These are phyloP conservation scores for Rhabdomys dilectus DNA, from an alignment of 2,113 vertebrate species.

Conservation along the genomic window DNA sequence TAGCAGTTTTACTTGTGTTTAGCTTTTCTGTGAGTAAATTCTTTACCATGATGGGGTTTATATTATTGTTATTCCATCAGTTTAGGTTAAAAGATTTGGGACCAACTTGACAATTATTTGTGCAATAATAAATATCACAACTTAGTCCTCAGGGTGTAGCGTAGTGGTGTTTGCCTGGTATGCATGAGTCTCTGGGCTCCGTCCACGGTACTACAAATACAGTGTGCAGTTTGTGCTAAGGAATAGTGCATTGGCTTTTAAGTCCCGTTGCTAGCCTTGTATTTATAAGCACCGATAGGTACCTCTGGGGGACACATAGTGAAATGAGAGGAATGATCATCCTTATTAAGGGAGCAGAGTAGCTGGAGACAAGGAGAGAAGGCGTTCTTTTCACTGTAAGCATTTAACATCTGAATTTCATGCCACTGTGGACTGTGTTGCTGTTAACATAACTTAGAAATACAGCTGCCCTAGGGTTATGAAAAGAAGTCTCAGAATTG, in stretches of 20 bases:
- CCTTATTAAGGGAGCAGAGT: background rate
- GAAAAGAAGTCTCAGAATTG: constrained; percentile 48
- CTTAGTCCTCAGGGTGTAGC: background rate
- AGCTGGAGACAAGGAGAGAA: background rate
- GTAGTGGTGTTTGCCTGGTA: background rate
- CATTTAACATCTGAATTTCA: constrained; percentile 23
- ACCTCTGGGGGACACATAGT: background rate
- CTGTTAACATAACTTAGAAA: constrained; percentile 12
- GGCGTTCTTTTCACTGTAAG: background rate
- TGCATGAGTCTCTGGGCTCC: background rate
- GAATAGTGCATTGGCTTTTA: background rate
- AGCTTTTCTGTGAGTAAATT: background rate
- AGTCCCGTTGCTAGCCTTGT: background rate
- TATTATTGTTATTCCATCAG: background rate
- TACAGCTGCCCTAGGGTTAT: constrained; percentile 13
- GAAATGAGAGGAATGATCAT: background rate
- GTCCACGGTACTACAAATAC: background rate
- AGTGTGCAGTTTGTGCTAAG: background rate
- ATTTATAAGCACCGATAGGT: background rate
- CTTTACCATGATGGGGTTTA: background rate
- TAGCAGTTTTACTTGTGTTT: background rate
- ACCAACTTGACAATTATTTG: constrained; percentile 22
- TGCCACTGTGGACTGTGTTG: background rate
- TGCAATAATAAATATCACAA: background rate
- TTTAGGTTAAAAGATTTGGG: constrained; percentile 24